Conservation (phyloP, 1,140 invertebrate species). For the Drosophila parabipectinata region DNA sequence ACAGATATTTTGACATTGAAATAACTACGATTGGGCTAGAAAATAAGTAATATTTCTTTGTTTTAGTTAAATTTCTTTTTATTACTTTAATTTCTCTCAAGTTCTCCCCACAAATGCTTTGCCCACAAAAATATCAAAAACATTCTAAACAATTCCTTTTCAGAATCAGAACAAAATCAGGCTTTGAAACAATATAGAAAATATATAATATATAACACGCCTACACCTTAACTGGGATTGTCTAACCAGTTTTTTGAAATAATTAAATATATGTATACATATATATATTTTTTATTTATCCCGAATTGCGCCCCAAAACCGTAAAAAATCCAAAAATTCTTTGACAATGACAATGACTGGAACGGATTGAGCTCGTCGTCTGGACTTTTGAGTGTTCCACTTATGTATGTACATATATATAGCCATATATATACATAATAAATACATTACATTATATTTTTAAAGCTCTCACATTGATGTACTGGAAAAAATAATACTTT, state of each 20-base stretch:
- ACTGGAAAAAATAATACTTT: constrained; percentile 7
- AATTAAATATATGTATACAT: constrained; percentile 4
- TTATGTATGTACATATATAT: constrained; percentile 23
- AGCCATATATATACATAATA: constrained; percentile 15
- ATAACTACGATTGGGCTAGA: too few relatives aligned
- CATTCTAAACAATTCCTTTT: constrained; percentile 19
- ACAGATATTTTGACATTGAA: too few relatives aligned
- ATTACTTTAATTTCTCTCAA: too few relatives aligned
- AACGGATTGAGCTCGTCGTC: neutral
- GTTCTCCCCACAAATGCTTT: neutral
- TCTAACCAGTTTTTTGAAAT: constrained; percentile 54
- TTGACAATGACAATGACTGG: constrained; percentile 72
- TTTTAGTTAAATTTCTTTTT: too few relatives aligned
- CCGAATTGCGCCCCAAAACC: constrained; percentile 55
- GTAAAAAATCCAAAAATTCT: constrained; percentile 56
- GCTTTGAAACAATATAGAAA: neutral
- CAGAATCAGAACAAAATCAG: constrained; percentile 20
- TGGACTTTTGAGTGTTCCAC: constrained; percentile 28
- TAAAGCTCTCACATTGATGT: neutral
- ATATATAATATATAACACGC: constrained; percentile 28
- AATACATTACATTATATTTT: constrained; percentile 1
- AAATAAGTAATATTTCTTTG: too few relatives aligned
- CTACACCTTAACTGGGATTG: constrained; percentile 39
- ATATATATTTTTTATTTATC: constrained; percentile 16
- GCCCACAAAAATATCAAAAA: neutral